Evolutionary conservation across 2,113 vertebrate species (phyloP).

Genomic region (Chloropsis cyanopogon): DNA sequence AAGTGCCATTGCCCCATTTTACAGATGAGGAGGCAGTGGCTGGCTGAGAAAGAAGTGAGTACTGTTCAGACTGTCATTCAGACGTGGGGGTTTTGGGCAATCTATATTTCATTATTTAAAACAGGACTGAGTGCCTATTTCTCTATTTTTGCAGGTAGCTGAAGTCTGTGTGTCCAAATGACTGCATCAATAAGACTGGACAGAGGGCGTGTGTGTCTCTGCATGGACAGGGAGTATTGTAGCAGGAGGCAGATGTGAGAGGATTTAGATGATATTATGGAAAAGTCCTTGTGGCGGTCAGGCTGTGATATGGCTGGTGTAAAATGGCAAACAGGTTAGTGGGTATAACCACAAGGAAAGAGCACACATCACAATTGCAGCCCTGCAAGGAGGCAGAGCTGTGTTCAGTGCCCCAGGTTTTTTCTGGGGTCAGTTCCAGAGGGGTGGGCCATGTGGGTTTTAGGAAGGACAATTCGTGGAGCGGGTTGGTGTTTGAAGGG

Average conservation of each 20-base stretch:
- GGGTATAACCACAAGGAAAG: background rate
- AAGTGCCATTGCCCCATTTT: slow-evolving; percentile 29
- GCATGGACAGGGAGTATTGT: background rate
- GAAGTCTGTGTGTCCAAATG: slow-evolving; percentile 18
- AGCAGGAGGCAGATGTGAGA: slow-evolving; percentile 59
- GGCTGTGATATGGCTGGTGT: background rate
- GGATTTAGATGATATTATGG: slow-evolving; percentile 63
- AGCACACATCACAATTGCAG: background rate
- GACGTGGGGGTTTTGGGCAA: background rate
- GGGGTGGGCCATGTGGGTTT: background rate
- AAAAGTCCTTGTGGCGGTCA: slow-evolving; percentile 33
- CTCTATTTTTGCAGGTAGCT: slow-evolving; percentile 4
- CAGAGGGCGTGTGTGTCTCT: background rate
- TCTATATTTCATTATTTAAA: slow-evolving; percentile 34
- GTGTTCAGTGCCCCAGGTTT: background rate
- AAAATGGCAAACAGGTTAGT: slow-evolving; percentile 59
- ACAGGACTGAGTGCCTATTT: background rate
- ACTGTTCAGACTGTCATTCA: background rate
- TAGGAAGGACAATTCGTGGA: background rate
- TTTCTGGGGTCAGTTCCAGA: background rate
- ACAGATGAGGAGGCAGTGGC: slow-evolving; percentile 36
- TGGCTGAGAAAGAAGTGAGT: slow-evolving; percentile 21
- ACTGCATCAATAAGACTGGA: background rate
- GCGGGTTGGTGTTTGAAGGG: rapidly evolving
- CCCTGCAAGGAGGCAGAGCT: background rate